Evolutionary conservation across 2,797 vertebrate genomes (phyloP), one percentile per base, ranked within the genome.

Genomic region (Poecilia gillii): DNA sequence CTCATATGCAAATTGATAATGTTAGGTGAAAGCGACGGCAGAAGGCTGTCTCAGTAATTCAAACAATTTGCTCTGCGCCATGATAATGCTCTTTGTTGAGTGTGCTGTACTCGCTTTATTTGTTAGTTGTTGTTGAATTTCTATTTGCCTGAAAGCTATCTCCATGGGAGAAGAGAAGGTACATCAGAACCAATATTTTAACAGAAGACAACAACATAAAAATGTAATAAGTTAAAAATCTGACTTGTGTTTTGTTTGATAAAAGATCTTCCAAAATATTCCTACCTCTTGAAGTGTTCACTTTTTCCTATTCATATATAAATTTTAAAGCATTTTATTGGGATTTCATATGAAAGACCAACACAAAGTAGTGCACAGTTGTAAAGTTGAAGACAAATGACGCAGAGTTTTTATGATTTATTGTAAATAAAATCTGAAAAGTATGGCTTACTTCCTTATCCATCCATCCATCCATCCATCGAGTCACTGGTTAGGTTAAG

Each of bases 1-100:
- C 79, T 75, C 85, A 68, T 79, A 92, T 91, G 92, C 86, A 91
- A 86, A 91, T 92, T 72, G 77, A 76, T 85, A 74, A 88, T 79
- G 86, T 85, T 78, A 75, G 82, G 78, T 46, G 85, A 78, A 72
- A 66, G 68, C 41, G 77, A 70, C 66, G 11, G 75, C 16, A 18
- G 74, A 36, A 33, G 76, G 53, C 45, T 2, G 0, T 74, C 74
- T 78, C 68, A 46, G 43, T 25, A 72, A 79, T 77, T 86, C 77
- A 73, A 66, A 82, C 70, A 20, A 82, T 86, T 81, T 68, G 55
- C 78, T 83, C 78, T 55, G 57, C 31, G 70, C 62, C 31, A 33
- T 72, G 20, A 84, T 80, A 79, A 36, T 31, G 62, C 33, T 72
- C 49, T 33, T 57, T 8, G 7, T 57, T 66, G 36, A 57, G 36